phyloP scores from a whole-genome alignment of 1,140 invertebrate species.

The Sminthurinus signatus region DNA sequence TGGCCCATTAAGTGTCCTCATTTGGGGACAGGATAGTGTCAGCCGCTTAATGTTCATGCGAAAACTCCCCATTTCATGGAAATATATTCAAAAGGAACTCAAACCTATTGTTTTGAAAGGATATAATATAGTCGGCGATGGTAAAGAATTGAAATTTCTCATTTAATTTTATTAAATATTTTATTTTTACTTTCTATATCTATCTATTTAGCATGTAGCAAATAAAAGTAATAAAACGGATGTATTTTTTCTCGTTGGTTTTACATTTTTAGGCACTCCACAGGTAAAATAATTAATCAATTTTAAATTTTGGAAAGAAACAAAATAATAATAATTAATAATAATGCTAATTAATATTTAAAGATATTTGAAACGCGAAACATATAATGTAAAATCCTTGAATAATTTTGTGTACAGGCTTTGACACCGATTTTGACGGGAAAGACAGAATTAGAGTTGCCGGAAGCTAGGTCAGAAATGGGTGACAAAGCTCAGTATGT shows the following conservation, averaged over 20 bases:
- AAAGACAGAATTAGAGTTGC: slow-evolving; percentile 77
- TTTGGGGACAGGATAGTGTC: slow-evolving; percentile 86
- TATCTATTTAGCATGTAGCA: not conserved
- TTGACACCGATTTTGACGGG: slow-evolving; percentile 84
- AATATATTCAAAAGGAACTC: slow-evolving; percentile 63
- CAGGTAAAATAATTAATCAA: not conserved
- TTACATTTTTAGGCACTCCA: not conserved
- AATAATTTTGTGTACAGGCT: slow-evolving; percentile 85
- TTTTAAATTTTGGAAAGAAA: not conserved
- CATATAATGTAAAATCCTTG: too few species aligned
- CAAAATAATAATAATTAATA: slow-evolving; percentile 44
- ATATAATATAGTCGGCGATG: slow-evolving; percentile 91
- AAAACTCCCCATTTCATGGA: slow-evolving; percentile 73
- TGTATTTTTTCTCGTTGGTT: not conserved
- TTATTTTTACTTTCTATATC: not conserved
- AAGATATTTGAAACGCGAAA: not conserved
- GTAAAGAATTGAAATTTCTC: slow-evolving; percentile 85
- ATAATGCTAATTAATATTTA: not conserved
- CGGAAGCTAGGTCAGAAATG: slow-evolving; percentile 68
- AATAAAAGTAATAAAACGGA: not conserved
- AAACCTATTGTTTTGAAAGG: slow-evolving; percentile 65
- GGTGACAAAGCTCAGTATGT: slow-evolving; percentile 61
- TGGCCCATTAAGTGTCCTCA: slow-evolving; percentile 67
- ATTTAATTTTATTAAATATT: slow-evolving; percentile 16
- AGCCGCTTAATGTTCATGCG: slow-evolving; percentile 79